Percentiles rank a stretch among this genome's conserved stretches.
These are phyloP conservation scores for Donacobius atricapilla DNA, from an alignment of 2,113 vertebrate genomes.

Conservation along the genomic window DNA sequence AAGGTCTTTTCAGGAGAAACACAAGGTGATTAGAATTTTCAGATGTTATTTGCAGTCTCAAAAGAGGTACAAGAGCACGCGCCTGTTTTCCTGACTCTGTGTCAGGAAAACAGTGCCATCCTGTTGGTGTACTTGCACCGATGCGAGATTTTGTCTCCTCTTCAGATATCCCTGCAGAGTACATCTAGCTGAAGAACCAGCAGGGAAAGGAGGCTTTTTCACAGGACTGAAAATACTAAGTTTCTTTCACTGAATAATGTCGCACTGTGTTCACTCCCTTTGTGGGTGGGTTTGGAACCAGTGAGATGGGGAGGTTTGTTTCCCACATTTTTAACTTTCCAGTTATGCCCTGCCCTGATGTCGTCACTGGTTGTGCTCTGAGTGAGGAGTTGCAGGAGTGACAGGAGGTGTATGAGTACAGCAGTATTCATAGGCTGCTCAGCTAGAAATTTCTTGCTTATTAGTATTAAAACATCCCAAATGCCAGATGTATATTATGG, in stretches of 20 bases:
- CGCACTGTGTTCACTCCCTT: not conserved
- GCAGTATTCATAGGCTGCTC: not conserved
- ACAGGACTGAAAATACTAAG: not conserved
- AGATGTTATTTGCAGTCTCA: not conserved
- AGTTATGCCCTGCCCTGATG: not conserved
- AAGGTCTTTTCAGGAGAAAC: not conserved
- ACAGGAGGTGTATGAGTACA: not conserved
- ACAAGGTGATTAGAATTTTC: not conserved
- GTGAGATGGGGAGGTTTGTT: not conserved
- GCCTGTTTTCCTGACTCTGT: not conserved
- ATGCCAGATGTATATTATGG: not conserved
- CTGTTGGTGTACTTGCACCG: not conserved
- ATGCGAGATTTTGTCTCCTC: not conserved
- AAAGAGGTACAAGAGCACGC: not conserved
- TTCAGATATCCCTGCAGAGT: not conserved
- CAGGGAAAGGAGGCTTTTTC: not conserved
- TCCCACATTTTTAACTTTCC: not conserved
- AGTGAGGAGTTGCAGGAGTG: not conserved
- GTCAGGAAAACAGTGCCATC: not conserved
- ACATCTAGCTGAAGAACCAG: not conserved
- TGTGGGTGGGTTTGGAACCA: not conserved
- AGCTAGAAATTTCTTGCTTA: not conserved
- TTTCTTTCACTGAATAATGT: not conserved
- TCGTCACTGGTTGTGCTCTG: not conserved
- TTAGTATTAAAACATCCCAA: not conserved